A percentile compares a stretch with the other conserved stretches of the same genome.
Conservation (phyloP, 2,797 vertebrate genomes). For the Borostomias antarcticus region DNA sequence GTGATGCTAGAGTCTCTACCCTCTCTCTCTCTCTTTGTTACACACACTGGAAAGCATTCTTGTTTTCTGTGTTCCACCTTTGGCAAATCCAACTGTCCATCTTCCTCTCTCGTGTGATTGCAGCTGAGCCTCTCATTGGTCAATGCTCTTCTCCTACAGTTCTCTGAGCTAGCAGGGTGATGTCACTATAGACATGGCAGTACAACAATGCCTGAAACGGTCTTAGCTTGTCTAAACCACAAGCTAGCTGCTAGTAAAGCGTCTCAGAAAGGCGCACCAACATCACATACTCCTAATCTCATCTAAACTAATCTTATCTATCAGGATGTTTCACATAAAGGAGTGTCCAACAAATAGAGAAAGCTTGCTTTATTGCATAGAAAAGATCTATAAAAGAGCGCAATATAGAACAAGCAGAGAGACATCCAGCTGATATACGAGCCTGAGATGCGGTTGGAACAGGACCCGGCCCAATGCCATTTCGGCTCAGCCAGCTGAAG, state of each 20-base stretch:
- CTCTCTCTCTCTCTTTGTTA: no score
- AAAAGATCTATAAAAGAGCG: slow-evolving; percentile 73
- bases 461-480: slow-evolving; percentile 45
- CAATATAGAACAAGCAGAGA: slow-evolving; percentile 62
- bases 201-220: slow-evolving; percentile 24
- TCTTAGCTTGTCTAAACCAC: slow-evolving; percentile 28
- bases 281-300: slow-evolving; percentile 20
- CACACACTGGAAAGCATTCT: slow-evolving; percentile 22
- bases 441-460: slow-evolving; percentile 71
- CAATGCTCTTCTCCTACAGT: neutral
- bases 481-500: neutral
- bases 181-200: slow-evolving; percentile 41
- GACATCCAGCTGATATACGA: slow-evolving; percentile 57
- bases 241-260: slow-evolving; percentile 44
- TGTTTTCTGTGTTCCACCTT: slow-evolving; percentile 66
- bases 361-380: slow-evolving; percentile 76
- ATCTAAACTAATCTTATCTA: slow-evolving; percentile 30
- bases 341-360: slow-evolving; percentile 51
- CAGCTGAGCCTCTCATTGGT: slow-evolving; percentile 22
- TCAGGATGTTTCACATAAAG: slow-evolving; percentile 51
- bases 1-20: no score
- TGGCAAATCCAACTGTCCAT: slow-evolving; percentile 52
- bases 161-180: slow-evolving; percentile 8
- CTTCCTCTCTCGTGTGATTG: slow-evolving; percentile 30
- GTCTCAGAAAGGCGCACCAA: slow-evolving; percentile 64